Evolutionary conservation across 1,140 invertebrate species (phyloP), one percentile per base, ranked within the genome.

Genomic region (Drosophila obscura): DNA sequence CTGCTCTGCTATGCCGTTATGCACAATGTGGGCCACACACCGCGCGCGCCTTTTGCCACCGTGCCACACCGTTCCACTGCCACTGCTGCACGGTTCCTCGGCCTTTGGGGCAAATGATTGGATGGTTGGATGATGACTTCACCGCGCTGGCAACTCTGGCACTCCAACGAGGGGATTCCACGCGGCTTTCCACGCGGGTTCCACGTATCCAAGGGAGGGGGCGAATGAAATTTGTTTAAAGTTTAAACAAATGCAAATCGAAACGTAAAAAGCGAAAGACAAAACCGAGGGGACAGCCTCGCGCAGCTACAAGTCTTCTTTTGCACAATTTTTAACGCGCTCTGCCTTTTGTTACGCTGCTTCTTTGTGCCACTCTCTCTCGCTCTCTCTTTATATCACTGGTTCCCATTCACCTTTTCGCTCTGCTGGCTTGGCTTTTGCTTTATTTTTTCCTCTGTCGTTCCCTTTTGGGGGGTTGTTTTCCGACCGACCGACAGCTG

Each of bases 251-350:
- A 39, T 39, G 11, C 68, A 65, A 76, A 65, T 73, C 5, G 58
- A 61, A 63, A 67, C 74, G 57, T 28, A 48, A 78, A 74, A 83
- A 66, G 61, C 53, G 68, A 83, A 83, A 55, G 51, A 31, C 43
- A 16, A 28, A 62, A 62, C 43, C 51, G 50, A 35, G 31, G 51
- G 35, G 35, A 58, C 77, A 85, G 80, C 74, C 59, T 51, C 68
- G 66, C 68, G 79, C 82, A 87, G 82, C 82, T 87, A 87, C 82
- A 87, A 87, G 82, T 87, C 82, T 87, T 87, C 82, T 88, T 87
- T 82, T 82, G 79, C 82, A 88, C 82, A 87, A 87, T 71, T 85
- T 76, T 80, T 76, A 69, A 39, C 35, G 35, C 72, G 65, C 75
- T 79, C 55, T 83, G 76, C 65, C 43, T 62, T 84, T 79, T 87